These are phyloP conservation scores for Coelopa frigida DNA, from an alignment of 1,140 invertebrate species.

Conservation along the genomic window DNA sequence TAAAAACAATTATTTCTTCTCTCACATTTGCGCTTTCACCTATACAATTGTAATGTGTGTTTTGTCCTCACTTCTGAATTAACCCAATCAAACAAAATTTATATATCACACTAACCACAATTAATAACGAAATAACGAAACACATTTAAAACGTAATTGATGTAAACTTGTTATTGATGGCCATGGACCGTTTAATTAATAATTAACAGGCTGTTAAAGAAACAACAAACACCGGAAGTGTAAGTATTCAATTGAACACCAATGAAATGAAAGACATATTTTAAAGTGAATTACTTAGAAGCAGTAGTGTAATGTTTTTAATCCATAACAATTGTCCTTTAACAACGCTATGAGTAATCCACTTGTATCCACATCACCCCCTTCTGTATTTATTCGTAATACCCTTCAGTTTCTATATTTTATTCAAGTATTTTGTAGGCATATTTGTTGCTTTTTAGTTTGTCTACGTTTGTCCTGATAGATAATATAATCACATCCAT, in stretches of 20 bases:
- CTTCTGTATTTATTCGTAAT: too few relatives aligned
- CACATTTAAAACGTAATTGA: slow-evolving; percentile 1
- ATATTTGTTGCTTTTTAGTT: not conserved
- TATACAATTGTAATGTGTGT: slow-evolving; percentile 14
- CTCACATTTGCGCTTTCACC: slow-evolving; percentile 42
- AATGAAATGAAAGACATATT: not conserved
- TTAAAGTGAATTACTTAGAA: too few relatives aligned
- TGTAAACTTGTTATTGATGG: slow-evolving; percentile 8
- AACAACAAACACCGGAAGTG: slow-evolving; percentile 44
- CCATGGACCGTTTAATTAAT: slow-evolving; percentile 6
- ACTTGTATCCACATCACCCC: too few relatives aligned
- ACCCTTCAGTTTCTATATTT: too few relatives aligned
- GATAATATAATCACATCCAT: not conserved
- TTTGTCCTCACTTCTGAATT: slow-evolving; percentile 11
- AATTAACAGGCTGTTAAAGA: slow-evolving; percentile 45
- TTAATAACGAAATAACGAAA: slow-evolving; percentile 14
- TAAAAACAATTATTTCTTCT: slow-evolving; percentile 32
- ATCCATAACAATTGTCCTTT: too few relatives aligned
- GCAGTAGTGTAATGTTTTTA: too few relatives aligned
- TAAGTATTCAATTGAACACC: slow-evolving; percentile 37
- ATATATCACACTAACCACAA: slow-evolving; percentile 12
- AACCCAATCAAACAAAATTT: too few relatives aligned
- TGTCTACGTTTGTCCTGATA: not conserved
- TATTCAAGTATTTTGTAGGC: too few relatives aligned
- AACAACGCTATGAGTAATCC: too few relatives aligned